Percentiles rank a stretch among this genome's conserved stretches.
These are phyloP conservation scores for Rhorus exstirpatorius DNA, from an alignment of 2,888 invertebrate genomes.

Conservation along the genomic window DNA sequence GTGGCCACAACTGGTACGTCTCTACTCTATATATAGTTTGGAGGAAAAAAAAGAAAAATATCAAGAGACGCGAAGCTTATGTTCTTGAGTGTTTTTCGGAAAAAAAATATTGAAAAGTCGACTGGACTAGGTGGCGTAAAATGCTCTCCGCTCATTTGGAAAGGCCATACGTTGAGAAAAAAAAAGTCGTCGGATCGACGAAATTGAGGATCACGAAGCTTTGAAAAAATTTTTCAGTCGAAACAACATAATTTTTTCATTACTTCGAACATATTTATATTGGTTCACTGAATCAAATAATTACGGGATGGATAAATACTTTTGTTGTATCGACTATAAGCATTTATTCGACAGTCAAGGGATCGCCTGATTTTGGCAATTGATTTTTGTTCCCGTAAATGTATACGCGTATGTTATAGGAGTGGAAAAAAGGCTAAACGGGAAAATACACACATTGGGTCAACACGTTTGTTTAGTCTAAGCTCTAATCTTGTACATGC, in stretches of 20 bases:
- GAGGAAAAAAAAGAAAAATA: no score
- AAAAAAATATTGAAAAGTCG: no score
- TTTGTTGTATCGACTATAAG: background rate
- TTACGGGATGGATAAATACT: background rate
- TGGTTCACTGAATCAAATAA: background rate
- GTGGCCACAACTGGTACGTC: no score
- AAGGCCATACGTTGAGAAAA: background rate
- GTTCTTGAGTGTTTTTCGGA: no score
- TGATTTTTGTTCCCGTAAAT: background rate
- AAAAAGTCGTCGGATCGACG: background rate
- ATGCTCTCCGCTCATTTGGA: no score
- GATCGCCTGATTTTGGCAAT: background rate
- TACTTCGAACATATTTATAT: background rate
- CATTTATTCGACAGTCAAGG: background rate
- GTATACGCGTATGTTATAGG: background rate
- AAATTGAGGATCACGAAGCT: background rate
- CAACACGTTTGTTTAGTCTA: background rate
- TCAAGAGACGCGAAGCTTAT: no score
- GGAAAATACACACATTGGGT: background rate
- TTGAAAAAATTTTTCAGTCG: background rate
- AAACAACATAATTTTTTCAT: background rate
- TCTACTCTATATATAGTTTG: no score
- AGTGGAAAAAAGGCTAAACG: background rate
- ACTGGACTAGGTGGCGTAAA: no score
- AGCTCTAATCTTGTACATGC: constrained; percentile 43